Evolutionary conservation across 2,888 invertebrate species (phyloP).

Genomic region (Nymphalis urticae): DNA sequence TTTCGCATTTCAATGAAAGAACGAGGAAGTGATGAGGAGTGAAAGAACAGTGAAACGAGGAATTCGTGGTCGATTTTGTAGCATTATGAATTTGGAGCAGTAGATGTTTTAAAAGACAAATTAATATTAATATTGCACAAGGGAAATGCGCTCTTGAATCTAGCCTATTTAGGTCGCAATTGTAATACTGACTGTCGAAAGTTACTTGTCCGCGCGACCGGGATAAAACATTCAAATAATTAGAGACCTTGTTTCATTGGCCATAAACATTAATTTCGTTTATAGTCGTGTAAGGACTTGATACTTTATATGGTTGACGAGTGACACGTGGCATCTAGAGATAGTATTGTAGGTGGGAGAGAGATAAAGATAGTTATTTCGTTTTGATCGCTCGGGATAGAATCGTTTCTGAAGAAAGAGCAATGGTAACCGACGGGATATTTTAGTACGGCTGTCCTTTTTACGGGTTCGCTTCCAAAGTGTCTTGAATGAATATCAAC

Average conservation of each 20-base stretch:
- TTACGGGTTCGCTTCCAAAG: slow-evolving; percentile 36
- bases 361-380: slow-evolving; percentile 55
- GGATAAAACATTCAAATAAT: slow-evolving; percentile 46
- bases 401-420: slow-evolving; percentile 69
- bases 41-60: slow-evolving; percentile 28
- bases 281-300: slow-evolving; percentile 56
- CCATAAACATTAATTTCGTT: slow-evolving; percentile 65
- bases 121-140: slow-evolving; percentile 32
- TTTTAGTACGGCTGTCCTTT: slow-evolving; percentile 61
- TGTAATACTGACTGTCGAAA: slow-evolving; percentile 40
- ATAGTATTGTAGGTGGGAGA: slow-evolving; percentile 57
- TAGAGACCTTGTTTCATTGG: slow-evolving; percentile 57
- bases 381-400: slow-evolving; percentile 65
- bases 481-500: slow-evolving; percentile 20
- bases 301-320: slow-evolving; percentile 57
- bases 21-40: slow-evolving; percentile 8
- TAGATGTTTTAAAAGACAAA: slow-evolving; percentile 42
- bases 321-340: slow-evolving; percentile 71
- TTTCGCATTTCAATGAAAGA: slow-evolving; percentile 4
- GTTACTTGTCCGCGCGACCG: slow-evolving; percentile 29
- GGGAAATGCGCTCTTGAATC: slow-evolving; percentile 46
- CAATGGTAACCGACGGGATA: slow-evolving; percentile 63
- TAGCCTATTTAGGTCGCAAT: slow-evolving; percentile 46
- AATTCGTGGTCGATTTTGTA: slow-evolving; percentile 43
- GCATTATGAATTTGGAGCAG: slow-evolving; percentile 57